phyloP scores from a whole-genome alignment of 2,797 vertebrate genomes.

The Poeciliopsis turneri region DNA sequence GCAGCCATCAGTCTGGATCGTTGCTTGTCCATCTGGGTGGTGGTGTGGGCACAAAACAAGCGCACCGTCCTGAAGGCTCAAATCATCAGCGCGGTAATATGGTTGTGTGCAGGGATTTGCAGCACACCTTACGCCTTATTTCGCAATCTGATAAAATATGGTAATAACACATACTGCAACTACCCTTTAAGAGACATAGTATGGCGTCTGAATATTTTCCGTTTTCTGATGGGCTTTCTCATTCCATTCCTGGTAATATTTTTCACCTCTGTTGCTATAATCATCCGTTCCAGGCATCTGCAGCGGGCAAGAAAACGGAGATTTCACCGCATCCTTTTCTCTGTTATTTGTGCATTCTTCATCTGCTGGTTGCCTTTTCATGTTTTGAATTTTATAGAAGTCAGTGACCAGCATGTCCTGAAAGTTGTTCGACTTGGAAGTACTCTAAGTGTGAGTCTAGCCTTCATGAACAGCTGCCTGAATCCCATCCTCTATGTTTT shows the following conservation, averaged over 20 bases:
- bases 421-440: accelerated
- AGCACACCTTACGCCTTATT: slow-evolving; percentile 52
- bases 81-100: slow-evolving; percentile 45
- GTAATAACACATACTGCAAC: accelerated
- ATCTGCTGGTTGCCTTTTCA: slow-evolving; percentile 81
- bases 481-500: slow-evolving; percentile 81
- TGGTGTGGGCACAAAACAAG: slow-evolving; percentile 77
- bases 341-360: slow-evolving; percentile 77
- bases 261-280: slow-evolving; percentile 69
- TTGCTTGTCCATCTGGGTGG: slow-evolving; percentile 67
- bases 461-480: slow-evolving; percentile 75
- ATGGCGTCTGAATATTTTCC: slow-evolving; percentile 26
- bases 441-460: slow-evolving; percentile 37
- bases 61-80: slow-evolving; percentile 68
- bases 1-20: slow-evolving; percentile 75
- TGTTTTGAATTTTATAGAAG: slow-evolving; percentile 33
- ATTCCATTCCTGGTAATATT: slow-evolving; percentile 76
- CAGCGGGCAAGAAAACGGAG: slow-evolving; percentile 36
- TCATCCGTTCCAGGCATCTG: slow-evolving; percentile 50
- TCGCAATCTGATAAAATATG: neutral
- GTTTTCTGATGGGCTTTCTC: slow-evolving; percentile 74
- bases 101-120: slow-evolving; percentile 59
- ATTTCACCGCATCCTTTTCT: slow-evolving; percentile 66
- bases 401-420: accelerated
- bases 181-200: accelerated